Conservation (phyloP, 2,888 invertebrate genomes). For the Macrosiphum euphorbiae region DNA sequence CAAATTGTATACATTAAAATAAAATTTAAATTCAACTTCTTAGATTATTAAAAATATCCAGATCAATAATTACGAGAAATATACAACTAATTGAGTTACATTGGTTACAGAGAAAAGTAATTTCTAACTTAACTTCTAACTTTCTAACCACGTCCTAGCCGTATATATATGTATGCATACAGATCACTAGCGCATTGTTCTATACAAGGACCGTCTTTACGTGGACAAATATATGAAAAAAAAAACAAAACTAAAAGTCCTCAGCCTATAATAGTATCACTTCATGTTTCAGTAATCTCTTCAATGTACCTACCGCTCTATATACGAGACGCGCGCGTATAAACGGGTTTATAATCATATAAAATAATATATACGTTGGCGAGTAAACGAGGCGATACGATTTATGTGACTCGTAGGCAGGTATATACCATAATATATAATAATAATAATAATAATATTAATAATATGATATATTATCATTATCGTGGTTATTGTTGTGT, state of each 20-base stretch:
- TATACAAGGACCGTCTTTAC: not conserved
- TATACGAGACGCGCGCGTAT: not conserved
- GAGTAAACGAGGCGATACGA: not conserved
- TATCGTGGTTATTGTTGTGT: not conserved
- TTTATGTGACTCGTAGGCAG: not conserved
- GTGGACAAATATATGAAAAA: not conserved
- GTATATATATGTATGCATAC: not conserved
- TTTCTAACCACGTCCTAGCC: not conserved
- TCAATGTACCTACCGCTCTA: not conserved
- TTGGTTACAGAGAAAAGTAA: not conserved
- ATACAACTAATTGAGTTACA: not conserved
- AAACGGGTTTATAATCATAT: slow-evolving; percentile 13
- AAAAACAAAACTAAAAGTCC: not conserved
- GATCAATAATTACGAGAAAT: not conserved
- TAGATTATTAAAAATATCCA: not conserved
- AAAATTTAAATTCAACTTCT: not conserved
- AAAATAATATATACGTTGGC: not conserved
- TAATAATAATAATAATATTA: not conserved
- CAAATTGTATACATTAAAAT: not conserved
- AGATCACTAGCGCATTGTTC: not conserved
- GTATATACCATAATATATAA: not conserved
- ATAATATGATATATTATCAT: not conserved
- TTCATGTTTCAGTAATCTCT: not conserved
- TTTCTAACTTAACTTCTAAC: not conserved
- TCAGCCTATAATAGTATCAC: not conserved